phyloP scores from a whole-genome alignment of 2,113 vertebrate genomes.

The Ptilorrhoa leucosticta region DNA sequence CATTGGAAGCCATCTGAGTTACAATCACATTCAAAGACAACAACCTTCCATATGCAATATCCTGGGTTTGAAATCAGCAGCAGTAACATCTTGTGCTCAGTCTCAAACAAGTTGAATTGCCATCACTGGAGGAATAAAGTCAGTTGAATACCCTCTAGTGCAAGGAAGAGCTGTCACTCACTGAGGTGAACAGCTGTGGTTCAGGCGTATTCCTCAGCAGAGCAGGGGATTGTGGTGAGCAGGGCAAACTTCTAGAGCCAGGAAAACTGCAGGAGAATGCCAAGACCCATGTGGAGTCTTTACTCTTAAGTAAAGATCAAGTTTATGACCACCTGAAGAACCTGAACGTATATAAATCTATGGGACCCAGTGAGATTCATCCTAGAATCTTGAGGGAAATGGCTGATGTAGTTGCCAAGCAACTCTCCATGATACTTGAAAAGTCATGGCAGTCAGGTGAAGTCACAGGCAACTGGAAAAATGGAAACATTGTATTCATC shows the following conservation, averaged over 20 bases:
- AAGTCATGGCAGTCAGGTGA: not conserved
- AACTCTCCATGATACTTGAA: not conserved
- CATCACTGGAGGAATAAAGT: not conserved
- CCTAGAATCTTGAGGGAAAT: not conserved
- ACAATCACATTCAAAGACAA: not conserved
- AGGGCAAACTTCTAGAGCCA: not conserved
- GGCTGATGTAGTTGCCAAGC: not conserved
- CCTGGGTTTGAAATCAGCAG: not conserved
- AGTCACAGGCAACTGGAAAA: not conserved
- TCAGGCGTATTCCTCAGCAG: accelerated
- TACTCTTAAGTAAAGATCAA: not conserved
- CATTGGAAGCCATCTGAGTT: not conserved
- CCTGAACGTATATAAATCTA: not conserved
- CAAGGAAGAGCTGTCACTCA: not conserved
- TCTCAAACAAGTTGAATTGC: not conserved
- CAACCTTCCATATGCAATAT: not conserved
- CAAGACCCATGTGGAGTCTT: not conserved
- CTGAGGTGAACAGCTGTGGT: not conserved
- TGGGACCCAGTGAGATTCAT: not conserved
- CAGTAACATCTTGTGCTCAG: not conserved
- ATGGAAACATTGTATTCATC: not conserved
- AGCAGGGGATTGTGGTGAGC: accelerated
- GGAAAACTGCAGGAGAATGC: not conserved
- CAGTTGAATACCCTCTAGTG: not conserved
- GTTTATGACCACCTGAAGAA: not conserved